phyloP scores from a whole-genome alignment of 2,888 invertebrate species.

The Empis livida region DNA sequence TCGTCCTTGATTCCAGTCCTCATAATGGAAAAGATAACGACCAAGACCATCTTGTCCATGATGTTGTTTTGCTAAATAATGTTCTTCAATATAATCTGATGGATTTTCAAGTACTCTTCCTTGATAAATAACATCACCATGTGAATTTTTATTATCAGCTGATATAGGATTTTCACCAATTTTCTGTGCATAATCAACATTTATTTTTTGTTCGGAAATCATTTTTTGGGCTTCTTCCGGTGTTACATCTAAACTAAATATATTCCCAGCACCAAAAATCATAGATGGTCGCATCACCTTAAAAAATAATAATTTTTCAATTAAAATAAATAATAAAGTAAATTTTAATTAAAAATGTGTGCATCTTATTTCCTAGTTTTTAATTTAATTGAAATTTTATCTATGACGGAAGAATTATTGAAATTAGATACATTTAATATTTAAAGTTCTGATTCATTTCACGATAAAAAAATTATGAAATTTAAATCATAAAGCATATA shows the following conservation, averaged over 20 bases:
- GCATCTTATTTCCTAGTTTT: no score
- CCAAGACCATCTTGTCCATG: constrained; percentile 59
- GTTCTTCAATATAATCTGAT: constrained; percentile 54
- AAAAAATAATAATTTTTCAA: no score
- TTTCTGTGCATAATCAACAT: constrained; percentile 41
- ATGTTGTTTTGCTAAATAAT: constrained; percentile 55
- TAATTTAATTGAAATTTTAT: no score
- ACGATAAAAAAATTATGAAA: no score
- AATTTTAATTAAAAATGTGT: no score
- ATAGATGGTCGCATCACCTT: not conserved
- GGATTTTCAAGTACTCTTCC: constrained; percentile 48
- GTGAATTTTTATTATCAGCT: constrained; percentile 24
- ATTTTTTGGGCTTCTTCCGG: constrained; percentile 40
- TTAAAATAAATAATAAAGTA: no score
- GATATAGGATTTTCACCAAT: constrained; percentile 40
- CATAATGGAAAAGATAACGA: constrained; percentile 60
- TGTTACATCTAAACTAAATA: constrained; percentile 39
- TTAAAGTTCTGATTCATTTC: no score
- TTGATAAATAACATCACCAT: constrained; percentile 32
- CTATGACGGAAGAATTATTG: no score
- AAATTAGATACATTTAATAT: no score
- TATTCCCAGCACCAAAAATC: constrained; percentile 31
- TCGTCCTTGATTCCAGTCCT: constrained; percentile 59
- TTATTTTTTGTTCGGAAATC: constrained; percentile 33
- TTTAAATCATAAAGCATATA: no score